Evolutionary conservation across 2,888 invertebrate species (phyloP).

Genomic region (Malacosoma neustria): DNA sequence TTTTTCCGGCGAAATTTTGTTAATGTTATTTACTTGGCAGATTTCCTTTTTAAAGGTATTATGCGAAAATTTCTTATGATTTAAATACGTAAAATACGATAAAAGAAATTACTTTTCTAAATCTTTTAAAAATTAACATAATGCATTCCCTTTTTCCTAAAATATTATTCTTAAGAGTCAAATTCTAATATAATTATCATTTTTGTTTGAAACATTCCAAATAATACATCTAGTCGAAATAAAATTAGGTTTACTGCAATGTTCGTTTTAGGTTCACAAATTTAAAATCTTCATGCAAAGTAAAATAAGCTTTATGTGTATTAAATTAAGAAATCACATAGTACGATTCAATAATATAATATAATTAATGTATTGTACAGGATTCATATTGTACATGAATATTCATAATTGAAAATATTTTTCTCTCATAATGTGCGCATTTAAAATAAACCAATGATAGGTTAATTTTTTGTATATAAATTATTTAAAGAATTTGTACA

Average conservation of each 20-base stretch:
- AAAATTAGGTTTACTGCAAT: conserved; percentile 11
- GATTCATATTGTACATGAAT: conserved; percentile 20
- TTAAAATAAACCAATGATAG: conserved; percentile 25
- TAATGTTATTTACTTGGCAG: not conserved
- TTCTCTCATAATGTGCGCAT: too few species aligned
- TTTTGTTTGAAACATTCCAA: conserved; percentile 13
- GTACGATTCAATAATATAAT: conserved; percentile 19
- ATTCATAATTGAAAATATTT: conserved; percentile 36
- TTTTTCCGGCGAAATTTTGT: too few species aligned
- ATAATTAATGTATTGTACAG: conserved; percentile 36
- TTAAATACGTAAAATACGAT: not conserved
- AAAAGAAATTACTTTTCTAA: not conserved
- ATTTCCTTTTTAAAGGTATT: not conserved
- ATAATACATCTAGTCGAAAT: conserved; percentile 11
- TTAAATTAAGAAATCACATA: too few species aligned
- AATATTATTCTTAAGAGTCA: too few species aligned
- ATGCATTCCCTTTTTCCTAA: too few species aligned
- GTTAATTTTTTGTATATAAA: conserved; percentile 31
- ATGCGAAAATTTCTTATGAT: not conserved
- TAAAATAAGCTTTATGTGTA: conserved; percentile 33
- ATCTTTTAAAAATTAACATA: too few species aligned
- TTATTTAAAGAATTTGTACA: conserved; percentile 36
- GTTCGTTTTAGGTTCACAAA: conserved; percentile 15
- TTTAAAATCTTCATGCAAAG: conserved; percentile 20
- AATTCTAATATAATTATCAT: not conserved